Evolutionary conservation across 2,797 vertebrate species (phyloP), one percentile per base, ranked within the genome.

Genomic region (Phrynocephalus guinanensis): DNA sequence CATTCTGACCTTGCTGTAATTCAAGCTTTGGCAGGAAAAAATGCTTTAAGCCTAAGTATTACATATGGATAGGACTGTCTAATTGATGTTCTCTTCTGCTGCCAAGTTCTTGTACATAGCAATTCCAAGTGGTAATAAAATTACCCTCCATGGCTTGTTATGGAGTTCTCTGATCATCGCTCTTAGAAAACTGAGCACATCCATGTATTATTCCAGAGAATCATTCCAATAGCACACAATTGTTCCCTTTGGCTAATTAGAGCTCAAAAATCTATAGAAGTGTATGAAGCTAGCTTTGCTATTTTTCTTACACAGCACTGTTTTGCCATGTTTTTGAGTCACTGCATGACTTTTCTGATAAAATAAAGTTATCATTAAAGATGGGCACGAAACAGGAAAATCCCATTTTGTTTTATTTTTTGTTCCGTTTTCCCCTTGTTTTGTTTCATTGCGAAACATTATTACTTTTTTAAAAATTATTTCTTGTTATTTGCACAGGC

Each of bases 51-150:
- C 63, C 66, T n/a, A 67, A 18, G 81, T 91, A 26, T 22, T 90
- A 83, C 72, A 80, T 11, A 28, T 7, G 90, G 2, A 4, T 70
- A 30, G 52, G 71, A 30, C 28, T 3, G 71, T 63, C 70, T 18
- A 56, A 52, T 24, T 63, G 33, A 76, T 11, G n/a, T 8, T n/a
- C 30, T 88, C 30, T 48, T 86, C 76, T 63, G 83, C 73, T 70
- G 5, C 15, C 30, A 79, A 84, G 52, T 52, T 63, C 24, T 13
- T 44, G 56, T 44, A 52, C n/a, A 48, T 10, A 75, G 38, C 9
- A 75, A 66, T 87, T 79, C 60, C 71, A 68, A 44, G 83, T 76
- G 71, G 30, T 60, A 88, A 85, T 85, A 82, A 88, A 63, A 81
- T 60, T 81, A 56, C 13, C 60, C n/a, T 16, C n/a, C 44, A 81